These are phyloP conservation scores for Ciona savignyi DNA, from an alignment of 23 tunicate species.

Conservation along the genomic window DNA sequence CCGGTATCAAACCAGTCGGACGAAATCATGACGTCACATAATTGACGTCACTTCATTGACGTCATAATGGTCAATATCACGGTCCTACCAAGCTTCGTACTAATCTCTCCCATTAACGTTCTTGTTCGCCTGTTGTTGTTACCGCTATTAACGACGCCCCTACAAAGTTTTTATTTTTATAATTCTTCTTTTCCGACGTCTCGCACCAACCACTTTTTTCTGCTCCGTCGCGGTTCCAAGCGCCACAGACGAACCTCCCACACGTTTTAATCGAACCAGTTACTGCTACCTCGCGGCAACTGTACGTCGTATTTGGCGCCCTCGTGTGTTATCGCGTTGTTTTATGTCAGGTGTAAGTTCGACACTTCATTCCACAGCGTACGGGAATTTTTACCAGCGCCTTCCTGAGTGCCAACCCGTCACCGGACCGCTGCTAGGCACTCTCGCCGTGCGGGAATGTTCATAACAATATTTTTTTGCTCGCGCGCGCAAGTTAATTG, in stretches of 20 bases:
- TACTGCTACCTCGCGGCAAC: conserved; percentile 1
- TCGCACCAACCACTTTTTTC: background rate
- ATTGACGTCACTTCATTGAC: too few species aligned
- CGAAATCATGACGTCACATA: too few species aligned
- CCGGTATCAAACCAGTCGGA: too few species aligned
- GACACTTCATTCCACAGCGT: background rate
- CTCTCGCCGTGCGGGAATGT: background rate
- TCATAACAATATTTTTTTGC: too few species aligned
- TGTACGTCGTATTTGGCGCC: background rate
- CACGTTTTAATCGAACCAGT: background rate
- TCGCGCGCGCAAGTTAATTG: too few species aligned
- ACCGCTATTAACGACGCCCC: background rate
- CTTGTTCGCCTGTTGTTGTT: background rate
- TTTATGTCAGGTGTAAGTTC: background rate
- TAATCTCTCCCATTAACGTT: background rate
- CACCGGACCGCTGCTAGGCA: background rate
- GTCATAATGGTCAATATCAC: too few species aligned
- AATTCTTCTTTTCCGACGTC: background rate
- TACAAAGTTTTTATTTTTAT: background rate
- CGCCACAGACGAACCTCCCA: too few species aligned
- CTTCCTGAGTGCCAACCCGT: background rate
- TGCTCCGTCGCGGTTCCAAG: background rate
- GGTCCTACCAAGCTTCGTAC: background rate
- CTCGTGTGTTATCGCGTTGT: background rate
- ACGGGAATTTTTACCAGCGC: background rate